These are phyloP conservation scores for Macrobrachium rosenbergii DNA, from an alignment of 1,140 invertebrate genomes.

Conservation along the genomic window DNA sequence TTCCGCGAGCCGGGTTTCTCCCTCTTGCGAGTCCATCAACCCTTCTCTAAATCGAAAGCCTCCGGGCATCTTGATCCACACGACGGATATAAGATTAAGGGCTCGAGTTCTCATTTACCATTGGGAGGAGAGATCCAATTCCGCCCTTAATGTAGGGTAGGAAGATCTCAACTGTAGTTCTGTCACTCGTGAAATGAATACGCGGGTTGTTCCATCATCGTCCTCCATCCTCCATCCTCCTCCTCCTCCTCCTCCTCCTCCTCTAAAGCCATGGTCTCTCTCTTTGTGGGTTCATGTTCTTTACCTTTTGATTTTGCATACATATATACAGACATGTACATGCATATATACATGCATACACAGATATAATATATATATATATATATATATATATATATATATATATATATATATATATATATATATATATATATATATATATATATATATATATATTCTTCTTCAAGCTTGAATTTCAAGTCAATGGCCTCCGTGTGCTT, in stretches of 20 bases:
- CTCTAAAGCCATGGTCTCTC: background rate
- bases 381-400: background rate
- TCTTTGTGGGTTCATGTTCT: background rate
- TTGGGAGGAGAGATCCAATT: too few relatives aligned
- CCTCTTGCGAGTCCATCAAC: too few relatives aligned
- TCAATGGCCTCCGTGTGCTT: too few relatives aligned
- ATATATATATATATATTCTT: constrained; percentile 23
- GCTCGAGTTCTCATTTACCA: too few relatives aligned
- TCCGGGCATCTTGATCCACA: too few relatives aligned
- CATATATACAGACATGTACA: background rate
- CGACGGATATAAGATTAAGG: too few relatives aligned
- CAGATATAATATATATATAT: constrained; percentile 4
- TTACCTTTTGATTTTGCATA: background rate
- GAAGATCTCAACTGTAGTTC: too few relatives aligned
- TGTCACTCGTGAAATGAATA: too few relatives aligned
- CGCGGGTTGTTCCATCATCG: background rate
- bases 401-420: background rate
- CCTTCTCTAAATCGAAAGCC: too few relatives aligned
- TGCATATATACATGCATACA: background rate
- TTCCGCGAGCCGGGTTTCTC: too few relatives aligned
- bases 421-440: constrained; percentile 25
- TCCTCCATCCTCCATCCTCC: background rate
- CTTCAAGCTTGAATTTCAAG: too few relatives aligned
- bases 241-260: background rate
- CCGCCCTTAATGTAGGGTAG: too few relatives aligned